phyloP scores from a whole-genome alignment of 2,113 vertebrate genomes.

The Megaptera novaeangliae region DNA sequence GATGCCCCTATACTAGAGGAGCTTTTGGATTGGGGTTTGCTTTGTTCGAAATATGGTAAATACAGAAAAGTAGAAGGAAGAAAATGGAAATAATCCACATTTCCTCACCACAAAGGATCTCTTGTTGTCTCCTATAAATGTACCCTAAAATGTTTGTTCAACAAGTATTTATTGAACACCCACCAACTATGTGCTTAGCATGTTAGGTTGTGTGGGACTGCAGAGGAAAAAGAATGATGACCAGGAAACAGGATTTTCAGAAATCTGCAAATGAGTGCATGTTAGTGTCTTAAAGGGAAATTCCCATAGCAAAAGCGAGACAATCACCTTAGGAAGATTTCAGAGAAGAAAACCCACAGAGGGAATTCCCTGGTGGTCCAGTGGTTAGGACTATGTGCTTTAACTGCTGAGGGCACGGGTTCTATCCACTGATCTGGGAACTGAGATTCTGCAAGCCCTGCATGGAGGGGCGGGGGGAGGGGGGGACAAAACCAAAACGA shows the following conservation, averaged over 20 bases:
- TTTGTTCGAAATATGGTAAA: constrained; percentile 9
- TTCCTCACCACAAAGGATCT: not conserved
- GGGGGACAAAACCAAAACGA: no score
- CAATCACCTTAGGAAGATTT: not conserved
- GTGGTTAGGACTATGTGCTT: no score
- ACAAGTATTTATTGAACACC: not conserved
- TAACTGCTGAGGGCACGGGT: no score
- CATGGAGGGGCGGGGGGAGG: no score
- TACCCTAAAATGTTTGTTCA: not conserved
- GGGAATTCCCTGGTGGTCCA: no score
- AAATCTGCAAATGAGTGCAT: not conserved
- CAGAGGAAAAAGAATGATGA: not conserved
- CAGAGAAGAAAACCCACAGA: not conserved
- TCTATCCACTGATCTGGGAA: no score
- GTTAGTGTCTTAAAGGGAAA: not conserved
- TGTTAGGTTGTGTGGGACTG: not conserved
- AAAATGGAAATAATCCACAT: not conserved
- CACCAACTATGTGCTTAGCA: not conserved
- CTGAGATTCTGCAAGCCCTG: no score
- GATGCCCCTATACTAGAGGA: not conserved
- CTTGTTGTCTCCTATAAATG: not conserved
- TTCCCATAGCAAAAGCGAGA: not conserved
- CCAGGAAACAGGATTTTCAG: not conserved
- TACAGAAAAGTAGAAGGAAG: not conserved
- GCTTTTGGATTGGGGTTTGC: not conserved